Conservation (phyloP, 2,797 vertebrate species). For the Lagorchestes hirsutus region DNA sequence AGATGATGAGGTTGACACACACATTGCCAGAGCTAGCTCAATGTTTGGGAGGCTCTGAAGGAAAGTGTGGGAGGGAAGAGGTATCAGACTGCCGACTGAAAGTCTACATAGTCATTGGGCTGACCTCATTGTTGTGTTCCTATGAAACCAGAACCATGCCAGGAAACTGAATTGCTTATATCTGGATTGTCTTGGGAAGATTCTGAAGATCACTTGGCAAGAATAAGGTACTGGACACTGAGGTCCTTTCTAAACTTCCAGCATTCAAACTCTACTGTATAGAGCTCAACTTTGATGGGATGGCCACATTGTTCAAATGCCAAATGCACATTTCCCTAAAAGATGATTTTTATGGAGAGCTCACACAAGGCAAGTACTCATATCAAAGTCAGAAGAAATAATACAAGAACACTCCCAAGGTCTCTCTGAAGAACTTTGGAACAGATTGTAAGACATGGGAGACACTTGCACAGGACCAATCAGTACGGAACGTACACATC, state of each 20-base stretch:
- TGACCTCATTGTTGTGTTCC: not conserved
- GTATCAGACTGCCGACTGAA: not conserved
- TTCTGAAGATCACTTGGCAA: not conserved
- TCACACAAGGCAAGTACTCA: not conserved
- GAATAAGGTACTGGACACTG: not conserved
- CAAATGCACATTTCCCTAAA: not conserved
- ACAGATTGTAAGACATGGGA: not conserved
- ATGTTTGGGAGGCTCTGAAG: not conserved
- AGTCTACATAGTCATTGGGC: not conserved
- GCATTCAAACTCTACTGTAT: not conserved
- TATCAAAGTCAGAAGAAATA: not conserved
- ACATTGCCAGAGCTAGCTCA: not conserved
- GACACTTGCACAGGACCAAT: not conserved
- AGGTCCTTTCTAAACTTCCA: not conserved
- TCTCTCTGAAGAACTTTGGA: not conserved
- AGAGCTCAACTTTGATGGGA: not conserved
- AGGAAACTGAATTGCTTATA: not conserved
- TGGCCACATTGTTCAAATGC: not conserved
- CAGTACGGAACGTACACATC: not conserved
- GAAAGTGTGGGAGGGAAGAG: not conserved
- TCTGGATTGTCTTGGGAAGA: not conserved
- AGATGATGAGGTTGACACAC: not conserved
- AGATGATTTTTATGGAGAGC: not conserved
- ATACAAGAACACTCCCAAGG: not conserved
- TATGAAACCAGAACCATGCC: not conserved